Base-by-base conservation (phyloP, 2,888 invertebrate genomes). In the Catocala sponsa region DNA sequence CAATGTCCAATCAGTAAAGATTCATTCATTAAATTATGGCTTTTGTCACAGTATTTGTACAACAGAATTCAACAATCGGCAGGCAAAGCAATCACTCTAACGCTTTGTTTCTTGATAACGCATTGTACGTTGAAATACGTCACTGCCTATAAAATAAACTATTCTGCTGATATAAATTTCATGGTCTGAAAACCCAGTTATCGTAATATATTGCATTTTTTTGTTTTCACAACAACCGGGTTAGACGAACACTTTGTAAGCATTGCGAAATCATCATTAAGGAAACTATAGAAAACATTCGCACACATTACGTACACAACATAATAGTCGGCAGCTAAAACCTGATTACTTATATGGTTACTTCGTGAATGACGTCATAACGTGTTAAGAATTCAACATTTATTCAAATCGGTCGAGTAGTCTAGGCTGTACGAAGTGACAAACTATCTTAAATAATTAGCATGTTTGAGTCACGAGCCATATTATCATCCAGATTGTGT, bases 11-110 rank as follows among this genome's bases (percentile, higher is more conserved):
- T 71, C 59, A 68, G 74, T 74, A 76, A 78, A 72, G 70, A 72
- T 68, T 55, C 69, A 68, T 59, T 67, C 54, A 75, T 65, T 5
- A 13, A 35, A 12, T 47, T 38, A 6, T 1, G 11, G 63, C 74
- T 68, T 77, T 65, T 71, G 72, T 74, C 78, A 81, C 79, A 84
- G 83, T 83, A 83, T 86, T 84, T 81, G 80, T 77, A 75, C 73
- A 72, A 64, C 68, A 64, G 63, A 68, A 60, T 70, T 63, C 9
- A 75, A 78, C 75, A 78, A 73, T 77, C 64, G 65, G 7, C 12
- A 46, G 49, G 61, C 35, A 70, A 70, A 67, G 63, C 67, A 70
- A 60, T 70, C 59, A 70, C 66, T 74, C 64, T 68, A 64, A 11
- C 51, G 59, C 55, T 55, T 65, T 69, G 63, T 74, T 70, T 50